Conservation (phyloP, 2,113 vertebrate genomes). For the Callopanchax toddi region DNA sequence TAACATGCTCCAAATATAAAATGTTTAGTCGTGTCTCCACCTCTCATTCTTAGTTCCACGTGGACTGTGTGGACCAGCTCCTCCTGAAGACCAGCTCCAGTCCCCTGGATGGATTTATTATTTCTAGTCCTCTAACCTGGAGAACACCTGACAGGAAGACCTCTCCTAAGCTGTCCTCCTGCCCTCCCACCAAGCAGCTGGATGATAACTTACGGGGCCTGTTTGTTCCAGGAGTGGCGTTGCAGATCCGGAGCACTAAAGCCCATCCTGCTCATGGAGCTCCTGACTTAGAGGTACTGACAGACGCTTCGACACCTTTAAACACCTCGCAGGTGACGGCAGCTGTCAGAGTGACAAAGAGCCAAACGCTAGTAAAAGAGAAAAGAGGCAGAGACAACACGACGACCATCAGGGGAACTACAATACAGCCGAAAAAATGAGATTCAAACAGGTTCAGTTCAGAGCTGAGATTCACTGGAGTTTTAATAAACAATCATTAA, state of each 20-base stretch:
- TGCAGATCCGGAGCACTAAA: too few relatives aligned
- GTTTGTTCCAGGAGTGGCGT: slow-evolving; percentile 71
- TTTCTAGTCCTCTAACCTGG: slow-evolving; percentile 75
- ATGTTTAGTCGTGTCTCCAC: background rate
- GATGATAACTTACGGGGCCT: slow-evolving; percentile 63
- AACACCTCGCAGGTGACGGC: slow-evolving; percentile 6
- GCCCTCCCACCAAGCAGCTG: slow-evolving; percentile 23
- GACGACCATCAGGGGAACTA: too few relatives aligned
- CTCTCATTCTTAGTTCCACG: slow-evolving; percentile 79
- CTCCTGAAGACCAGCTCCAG: slow-evolving; percentile 69
- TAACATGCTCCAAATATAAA: too few relatives aligned
- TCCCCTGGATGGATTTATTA: slow-evolving; percentile 77
- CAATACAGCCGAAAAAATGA: too few relatives aligned
- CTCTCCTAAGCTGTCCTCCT: slow-evolving; percentile 26
- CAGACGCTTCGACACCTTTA: background rate
- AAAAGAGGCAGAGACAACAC: too few relatives aligned
- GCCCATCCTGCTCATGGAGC: slow-evolving; percentile 18
- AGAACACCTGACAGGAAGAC: slow-evolving; percentile 31
- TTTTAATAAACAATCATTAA: background rate
- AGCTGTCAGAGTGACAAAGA: too few relatives aligned
- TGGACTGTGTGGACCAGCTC: slow-evolving; percentile 76
- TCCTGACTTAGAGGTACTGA: slow-evolving; percentile 6
- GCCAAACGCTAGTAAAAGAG: too few relatives aligned
- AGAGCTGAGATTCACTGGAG: slow-evolving; percentile 29
- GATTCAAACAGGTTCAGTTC: background rate